Evolutionary conservation across 2,797 vertebrate species (phyloP), one percentile per base, ranked within the genome.

Genomic region (Danio choprae): DNA sequence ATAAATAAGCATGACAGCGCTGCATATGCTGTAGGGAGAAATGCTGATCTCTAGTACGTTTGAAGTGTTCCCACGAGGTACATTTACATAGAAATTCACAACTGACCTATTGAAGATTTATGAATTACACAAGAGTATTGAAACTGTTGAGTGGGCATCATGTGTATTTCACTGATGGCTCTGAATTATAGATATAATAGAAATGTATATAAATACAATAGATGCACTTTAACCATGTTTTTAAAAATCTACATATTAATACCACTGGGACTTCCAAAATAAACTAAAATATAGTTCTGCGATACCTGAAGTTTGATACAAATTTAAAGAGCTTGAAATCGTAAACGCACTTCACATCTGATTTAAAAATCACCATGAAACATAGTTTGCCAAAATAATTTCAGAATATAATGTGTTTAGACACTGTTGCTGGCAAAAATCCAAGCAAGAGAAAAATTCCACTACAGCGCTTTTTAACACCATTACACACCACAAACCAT

Each of bases 31-130:
- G 29, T 55, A 6, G 58, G 56, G 18, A 62, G 36, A 58, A 59
- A 59, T 67, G 53, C 7, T 77, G 63, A 58, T 59, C 11, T 69
- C 75, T 48, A 77, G 41, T 18, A 20, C 43, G 16, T 77, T 15
- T 77, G 63, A 77, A 40, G 16, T 48, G 75, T 38, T 60, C 55
- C 65, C 76, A 70, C 13, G 7, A 40, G 56, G 44, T 40, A 36
- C 40, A 69, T 70, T 78, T 69, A 59, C 43, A 78, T 15, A 38
- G 53, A 51, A 69, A 59, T 59, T 13, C 63, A 60, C 15, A 70
- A 41, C 55, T 51, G 65, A 41, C 29, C 55, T 78, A 51, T 22
- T 60, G 76, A 78, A 78, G 55, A 69, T 78, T 15, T 51, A 78
- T 70, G 76, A 78, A 60, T 60, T 50, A 38, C 43, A 69, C 16